Percentiles rank a stretch among this genome's conserved stretches.
Conservation (phyloP, 2,888 invertebrate genomes). For the Drosophila merina region DNA sequence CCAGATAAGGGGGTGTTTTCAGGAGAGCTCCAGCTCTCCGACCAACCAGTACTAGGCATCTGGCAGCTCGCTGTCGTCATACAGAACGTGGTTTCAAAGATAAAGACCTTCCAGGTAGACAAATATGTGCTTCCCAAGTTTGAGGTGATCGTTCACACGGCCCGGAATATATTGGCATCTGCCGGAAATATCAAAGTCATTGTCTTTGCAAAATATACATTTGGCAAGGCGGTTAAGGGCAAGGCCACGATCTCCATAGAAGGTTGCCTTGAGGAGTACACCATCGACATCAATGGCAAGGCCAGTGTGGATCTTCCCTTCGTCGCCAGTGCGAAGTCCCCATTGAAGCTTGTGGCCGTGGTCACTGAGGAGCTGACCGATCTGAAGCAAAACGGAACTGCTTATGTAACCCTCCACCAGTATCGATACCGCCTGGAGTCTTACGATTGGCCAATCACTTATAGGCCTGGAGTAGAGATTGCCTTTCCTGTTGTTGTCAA, state of each 20-base stretch:
- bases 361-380: slow-evolving; percentile 94
- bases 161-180: slow-evolving; percentile 91
- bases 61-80: slow-evolving; percentile 92
- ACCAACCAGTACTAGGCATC: slow-evolving; percentile 92
- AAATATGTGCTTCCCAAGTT: slow-evolving; percentile 97
- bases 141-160: slow-evolving; percentile 92
- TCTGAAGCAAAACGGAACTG: slow-evolving; percentile 90
- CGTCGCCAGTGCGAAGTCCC: slow-evolving; percentile 80
- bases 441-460: slow-evolving; percentile 92
- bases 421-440: slow-evolving; percentile 90
- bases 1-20: slow-evolving; percentile 90
- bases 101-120: slow-evolving; percentile 87
- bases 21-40: slow-evolving; percentile 90
- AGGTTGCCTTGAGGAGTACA: slow-evolving; percentile 86
- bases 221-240: slow-evolving; percentile 94
- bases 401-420: slow-evolving; percentile 90
- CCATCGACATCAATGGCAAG: slow-evolving; percentile 87
- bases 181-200: slow-evolving; percentile 91
- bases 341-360: slow-evolving; percentile 88
- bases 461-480: slow-evolving; percentile 94
- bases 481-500: slow-evolving; percentile 90
- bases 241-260: slow-evolving; percentile 89
- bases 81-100: slow-evolving; percentile 70
- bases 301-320: slow-evolving; percentile 91
- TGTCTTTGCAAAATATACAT: slow-evolving; percentile 93